Base-by-base conservation (phyloP, 1,140 invertebrate species). In the Lysiphlebus fabarum region DNA sequence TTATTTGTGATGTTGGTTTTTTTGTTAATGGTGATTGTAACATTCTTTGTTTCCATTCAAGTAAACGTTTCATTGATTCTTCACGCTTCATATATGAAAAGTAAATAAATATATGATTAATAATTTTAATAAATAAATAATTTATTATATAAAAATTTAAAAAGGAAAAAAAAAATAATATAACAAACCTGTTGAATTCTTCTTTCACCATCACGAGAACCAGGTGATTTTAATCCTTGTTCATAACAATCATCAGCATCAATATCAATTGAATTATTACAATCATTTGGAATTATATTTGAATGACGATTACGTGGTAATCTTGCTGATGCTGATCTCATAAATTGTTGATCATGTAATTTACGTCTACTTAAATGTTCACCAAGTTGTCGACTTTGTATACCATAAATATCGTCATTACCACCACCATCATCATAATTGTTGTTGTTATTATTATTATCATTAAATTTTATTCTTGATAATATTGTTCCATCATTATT, bases 41-140 rank as follows among this genome's bases (percentile, higher is more conserved):
- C 92, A 95, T 95, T 67, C 92, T 82, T 76, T 95, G 91, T 74
- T 95, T 95, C 92, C 92, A 95, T 77, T 94, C 92, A 9, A 94
- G 76, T 59, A 95, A 74, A 10, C 92, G 82, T 78, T 92, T 93
- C 91, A 95, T 93, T 6, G 91, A 93, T 77, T 94, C 92, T 81
- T 94, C 91, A 34, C 90, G 83, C 87, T 89, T 72, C 6, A 68
- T n/a, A n/a, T n/a, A n/a, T n/a, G 70, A 7, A 57, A 40, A 37
- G 44, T 45, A 58, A 1, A 44, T 51, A 56, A 59, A 42, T 42
- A 40, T 36, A 26, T 57, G n/a, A 37, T 45, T 47, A 12, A 47
- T 5, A 43, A 47, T 40, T 43, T 4, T 8, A 38, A 10, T 37
- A 34, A 38, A 37, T 45, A 57, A 34, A 38, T 1, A 17, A 55